A percentile compares a stretch with the other conserved stretches of the same genome.
These are phyloP conservation scores for Sthenelais limicola DNA, from an alignment of 2,888 invertebrate genomes.

Conservation along the genomic window DNA sequence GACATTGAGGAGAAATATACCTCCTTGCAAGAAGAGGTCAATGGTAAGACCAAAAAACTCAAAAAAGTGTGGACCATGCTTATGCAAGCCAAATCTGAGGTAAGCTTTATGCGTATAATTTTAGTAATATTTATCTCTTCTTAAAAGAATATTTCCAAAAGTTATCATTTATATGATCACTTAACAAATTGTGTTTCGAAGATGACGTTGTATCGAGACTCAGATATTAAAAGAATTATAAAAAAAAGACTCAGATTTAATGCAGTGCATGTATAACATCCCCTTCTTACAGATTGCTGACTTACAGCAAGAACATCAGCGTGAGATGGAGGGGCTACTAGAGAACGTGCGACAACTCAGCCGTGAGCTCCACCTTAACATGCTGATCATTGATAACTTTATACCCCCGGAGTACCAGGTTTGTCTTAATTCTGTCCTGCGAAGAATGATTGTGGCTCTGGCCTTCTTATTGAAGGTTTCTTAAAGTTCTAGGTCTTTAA, in stretches of 20 bases:
- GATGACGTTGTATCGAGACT: too few relatives aligned
- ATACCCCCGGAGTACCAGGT: conserved; percentile 95
- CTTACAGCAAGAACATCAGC: conserved; percentile 90
- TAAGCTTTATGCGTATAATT: conserved; percentile 50
- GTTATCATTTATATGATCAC: background rate
- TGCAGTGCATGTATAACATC: background rate
- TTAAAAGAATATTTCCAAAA: too few relatives aligned
- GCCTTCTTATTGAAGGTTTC: too few relatives aligned
- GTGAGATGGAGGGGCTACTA: conserved; percentile 95
- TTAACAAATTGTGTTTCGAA: background rate
- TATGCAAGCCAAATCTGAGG: conserved; percentile 78
- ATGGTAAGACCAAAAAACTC: conserved; percentile 92
- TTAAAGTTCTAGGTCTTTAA: too few relatives aligned
- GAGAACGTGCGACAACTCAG: conserved; percentile 93
- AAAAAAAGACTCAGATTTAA: too few relatives aligned
- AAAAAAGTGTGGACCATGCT: conserved; percentile 90
- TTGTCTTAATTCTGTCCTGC: conserved; percentile 59
- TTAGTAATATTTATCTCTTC: too few relatives aligned
- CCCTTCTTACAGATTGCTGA: conserved; percentile 73
- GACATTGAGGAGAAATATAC: conserved; percentile 96
- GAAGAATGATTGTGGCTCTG: conserved; percentile 88
- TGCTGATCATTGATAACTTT: conserved; percentile 90
- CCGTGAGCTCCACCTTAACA: conserved; percentile 91
- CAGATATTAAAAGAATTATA: too few relatives aligned
- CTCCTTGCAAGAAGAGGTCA: conserved; percentile 93